Percentiles rank a stretch among this genome's conserved stretches.
Conservation (phyloP, 2,113 vertebrate genomes). For the Rhombomys opimus region DNA sequence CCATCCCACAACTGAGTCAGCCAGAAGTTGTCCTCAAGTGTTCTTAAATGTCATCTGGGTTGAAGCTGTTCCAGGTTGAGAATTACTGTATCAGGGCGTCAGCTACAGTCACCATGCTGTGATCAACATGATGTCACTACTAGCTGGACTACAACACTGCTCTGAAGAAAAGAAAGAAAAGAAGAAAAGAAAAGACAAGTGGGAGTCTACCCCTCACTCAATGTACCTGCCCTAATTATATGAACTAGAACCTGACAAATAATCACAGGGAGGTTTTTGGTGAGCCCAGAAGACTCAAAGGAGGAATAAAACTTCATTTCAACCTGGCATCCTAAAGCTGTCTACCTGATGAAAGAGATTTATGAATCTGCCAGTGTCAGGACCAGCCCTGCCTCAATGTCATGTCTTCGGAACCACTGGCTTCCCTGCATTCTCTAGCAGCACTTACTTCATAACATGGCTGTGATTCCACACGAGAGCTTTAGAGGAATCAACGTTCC, state of each 20-base stretch:
- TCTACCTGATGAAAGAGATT: neutral
- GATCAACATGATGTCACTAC: neutral
- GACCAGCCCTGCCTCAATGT: neutral
- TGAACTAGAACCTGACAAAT: neutral
- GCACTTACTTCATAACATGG: neutral
- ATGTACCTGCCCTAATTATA: neutral
- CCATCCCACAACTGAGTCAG: neutral
- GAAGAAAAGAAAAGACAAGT: fast-evolving
- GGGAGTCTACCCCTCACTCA: neutral
- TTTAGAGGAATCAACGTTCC: neutral
- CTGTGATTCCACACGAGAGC: neutral
- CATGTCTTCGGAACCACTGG: neutral
- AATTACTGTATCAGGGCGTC: neutral
- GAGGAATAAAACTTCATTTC: neutral
- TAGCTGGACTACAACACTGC: neutral
- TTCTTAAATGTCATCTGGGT: neutral
- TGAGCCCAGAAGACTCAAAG: no score
- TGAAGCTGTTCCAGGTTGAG: neutral
- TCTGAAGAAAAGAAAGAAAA: neutral
- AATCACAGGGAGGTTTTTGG: neutral
- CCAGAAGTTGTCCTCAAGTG: neutral
- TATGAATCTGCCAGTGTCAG: neutral
- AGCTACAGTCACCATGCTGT: neutral
- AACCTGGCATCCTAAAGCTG: neutral
- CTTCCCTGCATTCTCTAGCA: neutral